Base-by-base conservation (phyloP, 1,140 invertebrate genomes). In the Schlechtendalia chinensis region DNA sequence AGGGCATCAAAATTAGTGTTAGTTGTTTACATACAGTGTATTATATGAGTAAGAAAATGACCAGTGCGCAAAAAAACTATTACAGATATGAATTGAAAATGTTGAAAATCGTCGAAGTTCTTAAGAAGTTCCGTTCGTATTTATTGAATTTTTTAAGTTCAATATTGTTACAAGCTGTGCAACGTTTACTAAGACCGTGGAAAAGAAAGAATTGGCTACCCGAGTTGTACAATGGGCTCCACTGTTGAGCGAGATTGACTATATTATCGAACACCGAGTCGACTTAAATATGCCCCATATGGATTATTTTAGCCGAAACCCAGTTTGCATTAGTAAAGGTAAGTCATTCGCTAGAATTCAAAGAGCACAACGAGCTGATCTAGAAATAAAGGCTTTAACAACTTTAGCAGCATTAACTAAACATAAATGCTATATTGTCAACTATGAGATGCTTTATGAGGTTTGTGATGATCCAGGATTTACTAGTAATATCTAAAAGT, bases 11-110 rank as follows among this genome's bases (percentile, higher is more conserved):
- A n/a, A n/a, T n/a, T n/a, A 54, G 61, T 50, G 61, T 79, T 47
- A 56, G 69, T 45, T 24, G 81, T 58, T 54, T 81, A 56, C 82
- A 84, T 22, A 83, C 84, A 0, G 83, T 87, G 3, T 82, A 80
- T 32, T 86, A 86, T 81, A 86, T 83, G 59, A 85, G 85, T 81
- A 53, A 83, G n/a, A 83, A 84, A 32, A 84, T 82, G 53, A 83
- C 83, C 4, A 58, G 63, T 4, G 81, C 69, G 32, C 83, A 85
- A 82, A 17, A 81, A 16, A 82, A 83, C 65, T 85, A 87, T 83
- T 85, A 86, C 82, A 86, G 84, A 0, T 86, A 85, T 63, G 85
- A 87, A 61, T 54, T 86, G 0, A 84, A 87, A 67, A 85, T 84
- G 0, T 54, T 87, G 8, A 85, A 84, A 0, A 84, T 86, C 0